A percentile compares a stretch with the other conserved stretches of the same genome.
phyloP scores from a whole-genome alignment of 1,140 invertebrate species.

The Sminthurinus signatus region DNA sequence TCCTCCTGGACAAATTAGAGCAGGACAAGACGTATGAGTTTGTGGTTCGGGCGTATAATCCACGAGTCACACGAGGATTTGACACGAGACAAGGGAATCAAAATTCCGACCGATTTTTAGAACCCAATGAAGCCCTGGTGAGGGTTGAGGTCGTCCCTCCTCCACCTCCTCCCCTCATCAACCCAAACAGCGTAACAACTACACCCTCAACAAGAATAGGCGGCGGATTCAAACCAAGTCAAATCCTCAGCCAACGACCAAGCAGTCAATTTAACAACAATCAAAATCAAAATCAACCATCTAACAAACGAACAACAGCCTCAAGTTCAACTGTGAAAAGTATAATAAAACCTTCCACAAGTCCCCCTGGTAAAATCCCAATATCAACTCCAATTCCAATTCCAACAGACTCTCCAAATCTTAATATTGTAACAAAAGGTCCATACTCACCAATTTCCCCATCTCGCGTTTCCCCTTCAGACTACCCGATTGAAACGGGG shows the following conservation, averaged over 20 bases:
- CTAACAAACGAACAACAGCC: neutral
- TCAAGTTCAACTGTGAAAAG: neutral
- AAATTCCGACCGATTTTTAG: conserved; percentile 30
- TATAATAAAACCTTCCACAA: too few relatives aligned
- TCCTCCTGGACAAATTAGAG: conserved; percentile 60
- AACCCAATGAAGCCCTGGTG: conserved; percentile 37
- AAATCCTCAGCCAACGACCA: neutral
- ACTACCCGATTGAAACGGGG: conserved; percentile 8
- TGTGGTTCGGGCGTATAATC: conserved; percentile 53
- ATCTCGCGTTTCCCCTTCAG: neutral
- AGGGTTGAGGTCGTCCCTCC: conserved; percentile 20
- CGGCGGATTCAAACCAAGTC: neutral
- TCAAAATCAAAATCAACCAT: neutral
- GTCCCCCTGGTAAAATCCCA: too few relatives aligned
- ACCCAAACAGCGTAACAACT: conserved; percentile 9
- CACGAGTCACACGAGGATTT: conserved; percentile 25
- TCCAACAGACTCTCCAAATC: too few relatives aligned
- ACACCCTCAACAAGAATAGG: conserved; percentile 8
- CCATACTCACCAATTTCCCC: conserved; percentile 1
- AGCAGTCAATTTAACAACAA: neutral
- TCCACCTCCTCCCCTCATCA: neutral
- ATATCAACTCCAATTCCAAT: conserved; percentile 4
- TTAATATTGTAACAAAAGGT: neutral
- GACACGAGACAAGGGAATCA: conserved; percentile 33
- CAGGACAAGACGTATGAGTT: conserved; percentile 57